Conservation (phyloP, 2,888 invertebrate species). For the Anticlea derivata region DNA sequence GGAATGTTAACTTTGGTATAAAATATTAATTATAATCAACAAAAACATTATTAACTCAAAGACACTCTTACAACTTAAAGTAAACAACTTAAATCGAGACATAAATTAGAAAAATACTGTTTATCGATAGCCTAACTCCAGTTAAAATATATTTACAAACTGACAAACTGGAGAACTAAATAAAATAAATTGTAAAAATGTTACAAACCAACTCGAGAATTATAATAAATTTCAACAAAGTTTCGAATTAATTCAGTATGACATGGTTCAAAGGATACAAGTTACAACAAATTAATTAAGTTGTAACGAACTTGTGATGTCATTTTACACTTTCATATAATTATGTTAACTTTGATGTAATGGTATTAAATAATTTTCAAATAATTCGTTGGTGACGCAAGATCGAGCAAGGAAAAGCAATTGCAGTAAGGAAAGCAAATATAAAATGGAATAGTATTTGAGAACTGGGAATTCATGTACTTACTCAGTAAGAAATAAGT, state of each 20-base stretch:
- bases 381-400: background rate
- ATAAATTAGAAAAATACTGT: slow-evolving; percentile 83
- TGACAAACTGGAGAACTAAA: slow-evolving; percentile 69
- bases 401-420: slow-evolving; percentile 2
- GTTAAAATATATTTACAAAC: slow-evolving; percentile 76
- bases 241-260: background rate
- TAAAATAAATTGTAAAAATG: slow-evolving; percentile 29
- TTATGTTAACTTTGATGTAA: slow-evolving; percentile 1
- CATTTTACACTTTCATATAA: background rate
- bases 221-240: slow-evolving; percentile 33
- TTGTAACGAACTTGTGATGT: background rate
- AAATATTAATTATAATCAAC: slow-evolving; percentile 83
- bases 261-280: background rate
- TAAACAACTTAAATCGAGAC: slow-evolving; percentile 75
- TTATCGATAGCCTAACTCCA: slow-evolving; percentile 73
- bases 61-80: too few species aligned
- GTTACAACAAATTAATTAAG: background rate
- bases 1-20: slow-evolving; percentile 91
- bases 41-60: slow-evolving; percentile 77
- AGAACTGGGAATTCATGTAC: slow-evolving; percentile 46
- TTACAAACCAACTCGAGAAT: slow-evolving; percentile 27
- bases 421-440: slow-evolving; percentile 3
- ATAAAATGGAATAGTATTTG: slow-evolving; percentile 5
- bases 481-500: slow-evolving; percentile 27
- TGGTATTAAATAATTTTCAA: background rate